Conservation (phyloP, 1,140 invertebrate species). For the Drosophila willistoni region DNA sequence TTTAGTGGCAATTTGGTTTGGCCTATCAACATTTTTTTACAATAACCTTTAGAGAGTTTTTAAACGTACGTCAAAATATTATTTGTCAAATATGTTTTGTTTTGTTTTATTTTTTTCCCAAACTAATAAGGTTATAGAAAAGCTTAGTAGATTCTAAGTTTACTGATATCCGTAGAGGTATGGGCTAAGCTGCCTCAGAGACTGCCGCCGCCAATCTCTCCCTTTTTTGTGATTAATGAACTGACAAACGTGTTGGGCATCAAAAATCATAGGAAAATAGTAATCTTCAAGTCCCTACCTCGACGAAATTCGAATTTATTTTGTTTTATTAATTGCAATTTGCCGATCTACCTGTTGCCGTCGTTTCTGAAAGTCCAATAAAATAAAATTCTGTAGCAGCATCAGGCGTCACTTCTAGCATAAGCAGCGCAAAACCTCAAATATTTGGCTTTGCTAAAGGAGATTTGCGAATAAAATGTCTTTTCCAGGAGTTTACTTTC, state of each 20-base stretch:
- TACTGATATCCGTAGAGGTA: slow-evolving; percentile 28
- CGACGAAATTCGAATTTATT: slow-evolving; percentile 65
- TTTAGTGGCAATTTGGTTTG: too few species aligned
- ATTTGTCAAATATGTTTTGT: too few species aligned
- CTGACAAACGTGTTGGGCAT: slow-evolving; percentile 72
- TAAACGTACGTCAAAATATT: too few species aligned
- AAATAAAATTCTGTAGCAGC: slow-evolving; percentile 11
- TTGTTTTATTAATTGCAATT: slow-evolving; percentile 53
- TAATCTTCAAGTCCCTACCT: slow-evolving; percentile 63
- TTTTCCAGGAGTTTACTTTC: slow-evolving; percentile 53
- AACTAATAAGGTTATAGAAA: slow-evolving; percentile 16
- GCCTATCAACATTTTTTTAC: too few species aligned
- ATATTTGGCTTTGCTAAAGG: slow-evolving; percentile 61
- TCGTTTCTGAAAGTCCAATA: slow-evolving; percentile 56
- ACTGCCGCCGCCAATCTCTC: slow-evolving; percentile 12
- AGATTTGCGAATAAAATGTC: slow-evolving; percentile 58
- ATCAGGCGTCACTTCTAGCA: slow-evolving; percentile 57
- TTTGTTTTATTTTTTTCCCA: too few species aligned
- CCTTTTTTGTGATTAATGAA: slow-evolving; percentile 65
- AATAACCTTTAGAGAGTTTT: too few species aligned
- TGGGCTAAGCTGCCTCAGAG: slow-evolving; percentile 28
- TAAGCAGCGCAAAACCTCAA: slow-evolving; percentile 81
- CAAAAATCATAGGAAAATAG: slow-evolving; percentile 67
- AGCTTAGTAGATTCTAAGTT: slow-evolving; percentile 19
- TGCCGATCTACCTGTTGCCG: slow-evolving; percentile 50